Evolutionary conservation across 2,113 vertebrate species (phyloP), one percentile per base, ranked within the genome.

Genomic region (Gnathonemus longibarbis): DNA sequence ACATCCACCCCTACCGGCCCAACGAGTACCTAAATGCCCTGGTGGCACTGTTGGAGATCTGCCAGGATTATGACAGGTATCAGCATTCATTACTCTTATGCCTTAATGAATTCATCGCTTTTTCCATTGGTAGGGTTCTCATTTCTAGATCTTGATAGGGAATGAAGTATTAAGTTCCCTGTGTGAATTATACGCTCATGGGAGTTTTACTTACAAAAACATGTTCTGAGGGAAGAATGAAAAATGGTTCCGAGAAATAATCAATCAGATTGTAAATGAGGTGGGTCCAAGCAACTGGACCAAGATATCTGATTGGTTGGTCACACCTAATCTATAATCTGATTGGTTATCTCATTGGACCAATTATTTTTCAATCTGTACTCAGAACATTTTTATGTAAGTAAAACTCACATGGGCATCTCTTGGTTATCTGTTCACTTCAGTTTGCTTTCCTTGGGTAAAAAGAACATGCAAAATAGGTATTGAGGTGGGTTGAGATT

Each of bases 11-110:
- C n/a, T 98, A 98, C 95, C 98, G 98, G 93, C 97, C 98, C 92
- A 98, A 98, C 0, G 98, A 98, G 94, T 99, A 99, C 94, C 96
- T 99, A 93, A 97, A 97, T 95, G 98, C 98, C 0, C 94, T 99
- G 94, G 96, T 98, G 5, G 97, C 98, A 0, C 97, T 99, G 87
- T 97, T 98, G 0, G 98, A 99, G 95, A 97, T 99, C 94, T 99
- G 98, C 94, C 98, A 99, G 93, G 98, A 99, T 94, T 99, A 99
- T 0, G 98, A 98, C 96, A 99, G 98, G 97, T 98, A 91, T 94
- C 92, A 24, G 35, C 77, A 42, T 42, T 45, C 89, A 46, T 89
- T 92, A 92, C 19, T 89, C 84, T 91, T 88, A 88, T 91, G 27
- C 62, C 62, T 89, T 90, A 91, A 56, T 84, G 21, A 87, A 89